Evolutionary conservation across 2,797 vertebrate species (phyloP).

Genomic region (Podarcis lilfordi): DNA sequence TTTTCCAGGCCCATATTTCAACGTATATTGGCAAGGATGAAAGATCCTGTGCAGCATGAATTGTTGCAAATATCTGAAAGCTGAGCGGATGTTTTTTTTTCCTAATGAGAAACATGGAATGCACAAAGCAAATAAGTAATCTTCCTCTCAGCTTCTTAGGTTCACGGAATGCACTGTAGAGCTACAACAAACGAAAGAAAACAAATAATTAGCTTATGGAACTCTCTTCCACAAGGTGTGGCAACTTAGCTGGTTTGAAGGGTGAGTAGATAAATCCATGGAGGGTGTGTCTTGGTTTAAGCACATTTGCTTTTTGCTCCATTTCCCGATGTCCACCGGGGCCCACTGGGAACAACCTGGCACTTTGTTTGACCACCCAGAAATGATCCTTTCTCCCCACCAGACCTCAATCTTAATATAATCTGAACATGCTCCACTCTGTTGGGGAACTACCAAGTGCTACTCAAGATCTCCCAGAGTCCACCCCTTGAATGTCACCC

Average conservation of each 20-base stretch:
- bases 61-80: background rate
- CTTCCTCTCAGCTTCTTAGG: background rate
- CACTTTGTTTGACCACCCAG: background rate
- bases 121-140: background rate
- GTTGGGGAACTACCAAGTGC: too few relatives aligned
- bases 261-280: background rate
- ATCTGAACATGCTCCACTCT: too few relatives aligned
- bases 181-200: too few relatives aligned
- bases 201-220: background rate
- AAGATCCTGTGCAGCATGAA: background rate
- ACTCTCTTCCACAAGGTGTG: background rate
- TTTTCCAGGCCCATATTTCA: constrained; percentile 23
- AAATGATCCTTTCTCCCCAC: background rate
- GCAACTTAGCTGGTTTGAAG: background rate
- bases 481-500: background rate
- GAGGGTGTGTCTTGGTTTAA: background rate
- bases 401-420: background rate
- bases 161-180: background rate
- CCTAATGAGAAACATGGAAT: background rate
- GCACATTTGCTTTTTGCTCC: background rate
- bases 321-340: background rate
- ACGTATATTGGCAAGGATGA: background rate
- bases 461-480: background rate
- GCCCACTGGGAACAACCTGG: background rate
- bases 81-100: background rate